phyloP scores from a whole-genome alignment of 2,113 vertebrate species.

The Sebastes schlegelii region DNA sequence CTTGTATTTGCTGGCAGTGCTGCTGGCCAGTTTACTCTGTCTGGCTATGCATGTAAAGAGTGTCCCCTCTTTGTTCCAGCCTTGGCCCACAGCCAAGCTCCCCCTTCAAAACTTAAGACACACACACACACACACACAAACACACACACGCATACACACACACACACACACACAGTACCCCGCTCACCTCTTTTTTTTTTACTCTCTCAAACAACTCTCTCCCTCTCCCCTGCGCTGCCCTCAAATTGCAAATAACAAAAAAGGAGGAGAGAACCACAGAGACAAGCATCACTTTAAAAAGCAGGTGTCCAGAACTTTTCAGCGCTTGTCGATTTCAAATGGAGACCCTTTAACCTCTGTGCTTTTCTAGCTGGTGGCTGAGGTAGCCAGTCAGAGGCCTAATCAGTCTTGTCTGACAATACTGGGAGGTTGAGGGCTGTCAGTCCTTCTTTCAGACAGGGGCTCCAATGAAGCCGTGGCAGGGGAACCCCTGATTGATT shows the following conservation, averaged over 20 bases:
- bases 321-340: constrained; percentile 80
- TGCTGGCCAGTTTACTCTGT: constrained; percentile 82
- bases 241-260: constrained; percentile 80
- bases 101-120: constrained; percentile 84
- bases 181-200: constrained; percentile 59
- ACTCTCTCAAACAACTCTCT: constrained; percentile 71
- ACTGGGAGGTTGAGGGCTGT: constrained; percentile 83
- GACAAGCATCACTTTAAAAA: constrained; percentile 85
- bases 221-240: constrained; percentile 65
- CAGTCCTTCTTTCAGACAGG: constrained; percentile 82
- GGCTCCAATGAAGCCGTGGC: constrained; percentile 79
- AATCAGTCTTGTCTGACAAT: constrained; percentile 85
- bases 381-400: constrained; percentile 82
- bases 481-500: constrained; percentile 84
- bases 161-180: constrained; percentile 44
- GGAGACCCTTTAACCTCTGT: constrained; percentile 81
- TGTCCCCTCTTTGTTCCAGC: constrained; percentile 85
- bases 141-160: constrained; percentile 59
- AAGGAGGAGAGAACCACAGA: constrained; percentile 74
- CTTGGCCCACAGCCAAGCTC: constrained; percentile 82
- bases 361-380: constrained; percentile 80
- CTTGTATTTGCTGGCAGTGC: constrained; percentile 76
- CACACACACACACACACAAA: constrained; percentile 62
- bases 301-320: constrained; percentile 87
- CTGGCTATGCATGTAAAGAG: constrained; percentile 88